phyloP scores from a whole-genome alignment of 2,113 vertebrate genomes.

The Hiodon alosoides region DNA sequence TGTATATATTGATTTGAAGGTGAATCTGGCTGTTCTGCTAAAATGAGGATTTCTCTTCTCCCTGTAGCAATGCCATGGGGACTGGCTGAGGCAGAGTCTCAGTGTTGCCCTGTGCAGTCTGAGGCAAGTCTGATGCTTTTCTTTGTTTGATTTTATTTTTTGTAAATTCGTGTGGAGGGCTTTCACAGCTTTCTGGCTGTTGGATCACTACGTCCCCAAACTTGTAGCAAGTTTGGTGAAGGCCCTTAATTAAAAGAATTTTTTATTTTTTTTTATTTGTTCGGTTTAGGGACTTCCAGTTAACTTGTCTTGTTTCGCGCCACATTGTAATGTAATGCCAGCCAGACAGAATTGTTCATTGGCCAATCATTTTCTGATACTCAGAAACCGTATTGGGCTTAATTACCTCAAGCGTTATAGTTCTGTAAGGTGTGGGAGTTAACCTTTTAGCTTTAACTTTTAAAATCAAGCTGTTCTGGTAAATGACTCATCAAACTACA shows the following conservation, averaged over 20 bases:
- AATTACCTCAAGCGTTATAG: no score
- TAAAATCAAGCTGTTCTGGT: no score
- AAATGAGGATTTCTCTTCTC: slow-evolving; percentile 97
- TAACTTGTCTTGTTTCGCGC: slow-evolving; percentile 30
- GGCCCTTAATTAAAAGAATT: slow-evolving; percentile 55
- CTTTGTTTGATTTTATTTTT: slow-evolving; percentile 49
- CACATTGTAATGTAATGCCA: not conserved
- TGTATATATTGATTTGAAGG: slow-evolving; percentile 59
- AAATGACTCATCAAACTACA: no score
- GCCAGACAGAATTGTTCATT: not conserved
- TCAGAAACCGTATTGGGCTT: no score
- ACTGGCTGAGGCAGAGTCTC: slow-evolving; percentile 98
- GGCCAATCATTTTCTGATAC: no score
- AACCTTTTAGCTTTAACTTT: no score
- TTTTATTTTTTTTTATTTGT: slow-evolving; percentile 61
- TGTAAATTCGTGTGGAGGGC: slow-evolving; percentile 84
- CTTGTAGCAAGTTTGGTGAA: slow-evolving; percentile 99
- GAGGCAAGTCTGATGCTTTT: slow-evolving; percentile 89
- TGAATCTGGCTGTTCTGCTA: slow-evolving; percentile 80
- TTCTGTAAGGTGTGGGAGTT: no score
- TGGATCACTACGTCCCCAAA: slow-evolving; percentile 93
- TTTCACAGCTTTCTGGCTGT: slow-evolving; percentile 89
- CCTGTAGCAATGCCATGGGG: slow-evolving; percentile 94
- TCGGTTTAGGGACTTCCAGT: slow-evolving; percentile 50
- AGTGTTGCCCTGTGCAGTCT: slow-evolving; percentile 97